Base-by-base conservation (phyloP, 2,113 vertebrate genomes). In the Neogobius melanostomus region DNA sequence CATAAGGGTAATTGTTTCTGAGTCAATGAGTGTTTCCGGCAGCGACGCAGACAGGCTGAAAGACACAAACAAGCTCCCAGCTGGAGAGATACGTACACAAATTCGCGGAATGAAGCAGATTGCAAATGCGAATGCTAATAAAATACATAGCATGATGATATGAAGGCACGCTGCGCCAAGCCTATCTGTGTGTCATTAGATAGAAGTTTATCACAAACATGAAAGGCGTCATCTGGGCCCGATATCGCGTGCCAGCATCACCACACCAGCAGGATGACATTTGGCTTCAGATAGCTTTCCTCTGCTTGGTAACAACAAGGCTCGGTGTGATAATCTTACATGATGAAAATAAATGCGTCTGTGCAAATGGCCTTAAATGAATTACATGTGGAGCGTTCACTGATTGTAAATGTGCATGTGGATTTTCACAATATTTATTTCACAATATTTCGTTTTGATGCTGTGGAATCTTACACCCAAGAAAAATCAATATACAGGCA, bases 1-100 rank as follows among this genome's bases (percentile, higher is more conserved):
- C 87, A 87, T 90, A 81, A 88, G 90, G 86, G 87, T 90, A 92
- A 93, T 91, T 91, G 91, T 92, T 92, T 91, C 83, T 89, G 89
- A 92, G 87, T 90, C 90, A 90, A 84, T 91, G 90, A 87, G 73
- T 89, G 79, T 77, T 82, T 88, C 82, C 61, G 64, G 85, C 79
- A 69, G 82, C 28, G 77, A 82, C 76, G 86, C 83, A 88, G 77
- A 84, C 85, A 83, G 80, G 82, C 80, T 75, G 68, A 76, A 70
- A 89, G 82, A 84, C 81, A 86, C 79, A 89, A 90, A 89, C 83
- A 90, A 88, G 87, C 87, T 86, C 82, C 51, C 71, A 88, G 89
- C 87, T 85, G 84, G 76, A 81, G 77, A 77, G 75, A 83, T 68
- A 48, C 74, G 82, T 80, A 74, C 74, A 81, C 79, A 82, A 63